These are phyloP conservation scores for Dromococcyx pavoninus DNA, from an alignment of 2,797 vertebrate genomes.

Conservation along the genomic window DNA sequence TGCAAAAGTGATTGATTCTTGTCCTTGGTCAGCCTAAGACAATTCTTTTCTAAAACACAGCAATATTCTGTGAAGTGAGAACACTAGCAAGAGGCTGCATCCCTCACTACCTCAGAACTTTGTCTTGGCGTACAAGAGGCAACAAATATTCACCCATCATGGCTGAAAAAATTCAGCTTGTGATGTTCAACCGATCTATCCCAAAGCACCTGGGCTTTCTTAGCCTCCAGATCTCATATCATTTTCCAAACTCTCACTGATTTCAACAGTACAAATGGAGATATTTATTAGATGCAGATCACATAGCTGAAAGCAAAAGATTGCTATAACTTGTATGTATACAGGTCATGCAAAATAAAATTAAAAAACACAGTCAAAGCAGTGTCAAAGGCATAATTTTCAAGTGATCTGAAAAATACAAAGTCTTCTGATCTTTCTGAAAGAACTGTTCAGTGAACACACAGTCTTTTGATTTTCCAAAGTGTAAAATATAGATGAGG, in stretches of 20 bases:
- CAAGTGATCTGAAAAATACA: background rate
- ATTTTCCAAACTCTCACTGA: background rate
- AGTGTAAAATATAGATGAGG: background rate
- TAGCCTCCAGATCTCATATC: background rate
- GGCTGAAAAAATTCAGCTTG: background rate
- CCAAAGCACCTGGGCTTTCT: background rate
- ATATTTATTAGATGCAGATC: background rate
- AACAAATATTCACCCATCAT: background rate
- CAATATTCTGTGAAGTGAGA: background rate
- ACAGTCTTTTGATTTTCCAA: background rate
- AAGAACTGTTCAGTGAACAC: background rate
- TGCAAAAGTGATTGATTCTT: background rate
- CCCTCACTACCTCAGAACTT: background rate
- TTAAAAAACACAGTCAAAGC: background rate
- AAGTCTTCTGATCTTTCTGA: constrained; percentile 9
- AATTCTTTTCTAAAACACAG: background rate
- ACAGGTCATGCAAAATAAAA: background rate
- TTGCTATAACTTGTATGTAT: background rate
- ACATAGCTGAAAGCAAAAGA: background rate
- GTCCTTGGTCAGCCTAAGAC: background rate
- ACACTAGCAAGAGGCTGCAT: background rate
- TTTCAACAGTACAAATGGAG: rapidly evolving
- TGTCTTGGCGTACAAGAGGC: background rate
- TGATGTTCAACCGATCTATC: background rate
- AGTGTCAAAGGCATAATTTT: background rate